phyloP scores from a whole-genome alignment of 2,113 vertebrate genomes.

The Danionella cerebrum region DNA sequence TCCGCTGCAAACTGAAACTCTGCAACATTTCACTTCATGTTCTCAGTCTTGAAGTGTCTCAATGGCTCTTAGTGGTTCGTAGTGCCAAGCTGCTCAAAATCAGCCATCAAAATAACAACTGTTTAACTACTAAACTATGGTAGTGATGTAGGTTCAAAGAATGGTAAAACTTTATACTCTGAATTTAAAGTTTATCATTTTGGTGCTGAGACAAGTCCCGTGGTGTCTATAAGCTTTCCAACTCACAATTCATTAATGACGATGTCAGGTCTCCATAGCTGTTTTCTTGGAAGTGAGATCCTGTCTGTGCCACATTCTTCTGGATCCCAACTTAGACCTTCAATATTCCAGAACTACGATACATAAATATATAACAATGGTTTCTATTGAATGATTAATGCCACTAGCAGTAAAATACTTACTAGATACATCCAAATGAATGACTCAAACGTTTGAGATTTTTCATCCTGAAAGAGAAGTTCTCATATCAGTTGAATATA shows the following conservation, averaged over 20 bases:
- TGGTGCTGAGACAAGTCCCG: neutral
- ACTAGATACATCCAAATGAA: slow-evolving; percentile 57
- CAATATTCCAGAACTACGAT: slow-evolving; percentile 53
- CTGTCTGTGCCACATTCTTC: slow-evolving; percentile 42
- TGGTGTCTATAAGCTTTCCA: neutral
- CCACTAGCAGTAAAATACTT: neutral
- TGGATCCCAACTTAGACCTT: slow-evolving; percentile 58
- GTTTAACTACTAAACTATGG: too few relatives aligned
- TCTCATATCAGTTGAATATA: too few relatives aligned
- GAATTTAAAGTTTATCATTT: too few relatives aligned
- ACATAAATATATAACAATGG: neutral
- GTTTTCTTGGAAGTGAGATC: slow-evolving; percentile 51
- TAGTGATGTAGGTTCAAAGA: too few relatives aligned
- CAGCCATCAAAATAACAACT: too few relatives aligned
- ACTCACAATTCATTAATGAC: slow-evolving; percentile 67
- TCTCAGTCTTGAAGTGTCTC: too few relatives aligned
- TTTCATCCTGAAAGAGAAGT: slow-evolving; percentile 60
- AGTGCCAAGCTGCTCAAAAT: too few relatives aligned
- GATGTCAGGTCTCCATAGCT: slow-evolving; percentile 62
- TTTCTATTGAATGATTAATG: neutral
- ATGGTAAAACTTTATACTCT: too few relatives aligned
- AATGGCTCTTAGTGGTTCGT: too few relatives aligned
- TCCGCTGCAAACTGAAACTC: too few relatives aligned
- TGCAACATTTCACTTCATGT: too few relatives aligned
- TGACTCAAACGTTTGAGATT: slow-evolving; percentile 53